Conservation (phyloP, 2,113 vertebrate species). For the Eolophus roseicapilla region DNA sequence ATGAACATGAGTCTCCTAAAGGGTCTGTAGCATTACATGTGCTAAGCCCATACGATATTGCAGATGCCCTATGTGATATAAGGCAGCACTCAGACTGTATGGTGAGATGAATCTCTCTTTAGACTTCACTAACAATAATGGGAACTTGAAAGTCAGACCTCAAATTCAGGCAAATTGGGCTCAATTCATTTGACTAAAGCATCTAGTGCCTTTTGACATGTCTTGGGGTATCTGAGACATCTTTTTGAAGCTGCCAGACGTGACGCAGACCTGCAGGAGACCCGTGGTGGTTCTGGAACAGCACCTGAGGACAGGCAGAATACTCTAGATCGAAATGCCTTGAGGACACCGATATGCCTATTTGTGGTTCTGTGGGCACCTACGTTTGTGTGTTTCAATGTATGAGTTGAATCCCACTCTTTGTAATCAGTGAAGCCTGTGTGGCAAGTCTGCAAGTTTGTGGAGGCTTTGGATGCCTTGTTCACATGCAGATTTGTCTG, state of each 20-base stretch:
- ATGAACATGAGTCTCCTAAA: background rate
- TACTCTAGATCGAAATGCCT: background rate
- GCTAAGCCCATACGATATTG: background rate
- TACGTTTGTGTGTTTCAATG: background rate
- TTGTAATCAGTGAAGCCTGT: background rate
- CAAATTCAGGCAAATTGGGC: background rate
- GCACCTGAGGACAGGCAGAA: background rate
- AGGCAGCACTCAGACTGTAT: background rate
- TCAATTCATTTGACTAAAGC: background rate
- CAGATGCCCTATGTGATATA: background rate
- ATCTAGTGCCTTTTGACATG: background rate
- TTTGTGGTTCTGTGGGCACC: background rate
- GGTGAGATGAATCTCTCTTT: background rate
- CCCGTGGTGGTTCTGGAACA: background rate
- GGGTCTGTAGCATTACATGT: background rate
- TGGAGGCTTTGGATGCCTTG: background rate
- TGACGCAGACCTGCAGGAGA: background rate
- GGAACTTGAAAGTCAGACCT: background rate
- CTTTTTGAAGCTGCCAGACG: background rate
- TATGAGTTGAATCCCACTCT: background rate
- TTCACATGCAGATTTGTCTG: background rate
- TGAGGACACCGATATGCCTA: background rate
- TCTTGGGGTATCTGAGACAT: background rate
- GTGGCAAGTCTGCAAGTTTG: background rate
- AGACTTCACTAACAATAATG: background rate